Evolutionary conservation across 2,797 vertebrate genomes (phyloP), one percentile per base, ranked within the genome.

Genomic region (Neomorphus geoffroyi): DNA sequence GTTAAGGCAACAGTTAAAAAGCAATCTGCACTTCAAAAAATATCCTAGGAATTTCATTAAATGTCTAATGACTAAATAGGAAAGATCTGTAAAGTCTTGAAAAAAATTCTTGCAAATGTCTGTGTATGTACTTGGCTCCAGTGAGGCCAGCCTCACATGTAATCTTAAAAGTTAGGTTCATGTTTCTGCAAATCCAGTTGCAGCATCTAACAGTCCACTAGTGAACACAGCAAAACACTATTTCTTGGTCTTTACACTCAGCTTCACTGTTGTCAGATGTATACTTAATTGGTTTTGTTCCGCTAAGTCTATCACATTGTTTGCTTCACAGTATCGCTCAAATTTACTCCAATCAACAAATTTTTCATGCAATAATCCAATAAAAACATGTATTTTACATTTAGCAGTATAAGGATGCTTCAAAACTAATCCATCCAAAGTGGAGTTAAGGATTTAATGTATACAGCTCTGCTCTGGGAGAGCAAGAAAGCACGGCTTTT

Each of bases 351-450:
- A 69, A 61, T 2, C 30, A 21, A 77, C 67, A 3, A 46, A 7
- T 60, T 77, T 82, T 74, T 72, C 18, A 71, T 73, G 32, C 16
- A 81, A 33, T 30, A 67, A 51, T 46, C 15, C 18, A 58, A 57
- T n/a, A 69, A 88, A 94, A 69, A n/a, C 35, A 82, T 45, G 11
- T 65, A 66, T 78, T 93, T 95, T 51, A 46, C 37, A 87, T 64
- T 46, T 75, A 86, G 18, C 51, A 83, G 57, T 30, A 45, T 51
- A 88, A 84, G 77, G 57, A 81, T 3, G 7, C 81, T 79, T 92
- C 78, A 92, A 88, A 96, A 95, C 53, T 90, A 90, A 90, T 80
- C 62, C 60, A 51, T 69, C 17, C 54, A 77, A 24, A 90, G 61
- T 7, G 16, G 74, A 94, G 79, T 53, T 88, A 85, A 73, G 65